Evolutionary conservation across 2,113 vertebrate genomes (phyloP).

Genomic region (Megatriorchis doriae): DNA sequence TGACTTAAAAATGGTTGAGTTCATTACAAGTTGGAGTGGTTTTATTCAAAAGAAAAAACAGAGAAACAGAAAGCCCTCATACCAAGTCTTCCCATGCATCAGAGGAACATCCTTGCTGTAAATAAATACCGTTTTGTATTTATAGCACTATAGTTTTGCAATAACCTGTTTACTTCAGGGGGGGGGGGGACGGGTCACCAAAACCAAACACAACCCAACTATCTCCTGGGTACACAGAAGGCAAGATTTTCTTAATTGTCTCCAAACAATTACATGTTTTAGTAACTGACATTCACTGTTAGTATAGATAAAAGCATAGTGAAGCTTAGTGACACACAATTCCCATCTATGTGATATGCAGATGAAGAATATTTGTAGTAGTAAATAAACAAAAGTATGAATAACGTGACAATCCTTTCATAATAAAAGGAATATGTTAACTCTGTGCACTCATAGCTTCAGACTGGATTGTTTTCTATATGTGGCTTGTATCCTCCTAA

Average conservation of each 20-base stretch:
- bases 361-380: background rate
- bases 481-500: slow-evolving; percentile 41
- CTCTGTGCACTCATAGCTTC: slow-evolving; percentile 5
- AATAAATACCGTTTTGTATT: background rate
- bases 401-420: background rate
- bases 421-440: background rate
- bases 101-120: background rate
- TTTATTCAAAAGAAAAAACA: background rate
- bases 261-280: background rate
- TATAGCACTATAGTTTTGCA: background rate
- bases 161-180: background rate
- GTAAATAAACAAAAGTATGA: background rate
- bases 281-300: background rate
- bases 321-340: background rate
- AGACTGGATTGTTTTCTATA: slow-evolving; percentile 7
- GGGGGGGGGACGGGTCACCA: too few relatives aligned
- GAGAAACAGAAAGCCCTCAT: background rate
- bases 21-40: background rate
- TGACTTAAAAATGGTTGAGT: background rate
- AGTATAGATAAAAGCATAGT: background rate
- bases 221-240: background rate
- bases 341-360: background rate
- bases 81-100: background rate
- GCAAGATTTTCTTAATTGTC: background rate
- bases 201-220: too few relatives aligned